These are phyloP conservation scores for Campoletis raptor DNA, from an alignment of 2,888 invertebrate species.

Conservation along the genomic window DNA sequence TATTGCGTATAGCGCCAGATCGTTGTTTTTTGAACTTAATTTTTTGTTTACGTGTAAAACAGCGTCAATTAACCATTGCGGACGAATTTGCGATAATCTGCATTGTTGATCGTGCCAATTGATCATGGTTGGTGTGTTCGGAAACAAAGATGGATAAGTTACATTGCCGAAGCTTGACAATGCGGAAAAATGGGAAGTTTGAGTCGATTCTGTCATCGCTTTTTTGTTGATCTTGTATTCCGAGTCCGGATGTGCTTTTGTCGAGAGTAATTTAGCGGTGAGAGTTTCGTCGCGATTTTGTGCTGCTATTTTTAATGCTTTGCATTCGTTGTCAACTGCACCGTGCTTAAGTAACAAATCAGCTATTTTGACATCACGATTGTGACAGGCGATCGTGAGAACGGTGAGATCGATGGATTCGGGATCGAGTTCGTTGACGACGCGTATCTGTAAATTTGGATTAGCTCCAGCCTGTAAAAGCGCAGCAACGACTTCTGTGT, in stretches of 20 bases:
- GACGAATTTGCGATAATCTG: conserved; percentile 89
- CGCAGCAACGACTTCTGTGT: conserved; percentile 89
- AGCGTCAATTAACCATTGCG: conserved; percentile 94
- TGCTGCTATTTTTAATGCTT: conserved; percentile 92
- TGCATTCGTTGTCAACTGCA: conserved; percentile 94
- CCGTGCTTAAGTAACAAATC: conserved; percentile 92
- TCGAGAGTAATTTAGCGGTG: conserved; percentile 93
- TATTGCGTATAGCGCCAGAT: conserved; percentile 94
- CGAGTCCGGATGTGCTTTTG: conserved; percentile 95
- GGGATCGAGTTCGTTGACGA: conserved; percentile 85
- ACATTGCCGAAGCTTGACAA: conserved; percentile 87
- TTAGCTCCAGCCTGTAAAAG: conserved; percentile 93
- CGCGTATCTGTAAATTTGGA: conserved; percentile 90
- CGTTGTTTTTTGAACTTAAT: conserved; percentile 88
- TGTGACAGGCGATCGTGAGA: conserved; percentile 90
- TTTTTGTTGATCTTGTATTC: conserved; percentile 97
- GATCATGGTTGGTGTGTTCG: conserved; percentile 93
- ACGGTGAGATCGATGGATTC: conserved; percentile 86
- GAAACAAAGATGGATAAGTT: conserved; percentile 93
- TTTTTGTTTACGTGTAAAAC: conserved; percentile 94
- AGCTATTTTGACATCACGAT: conserved; percentile 90
- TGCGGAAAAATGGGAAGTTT: conserved; percentile 86
- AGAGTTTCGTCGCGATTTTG: conserved; percentile 91
- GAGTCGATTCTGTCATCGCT: conserved; percentile 89
- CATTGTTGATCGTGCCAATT: conserved; percentile 96